Base-by-base conservation (phyloP, 2,888 invertebrate species). In the Xylocampa areola region DNA sequence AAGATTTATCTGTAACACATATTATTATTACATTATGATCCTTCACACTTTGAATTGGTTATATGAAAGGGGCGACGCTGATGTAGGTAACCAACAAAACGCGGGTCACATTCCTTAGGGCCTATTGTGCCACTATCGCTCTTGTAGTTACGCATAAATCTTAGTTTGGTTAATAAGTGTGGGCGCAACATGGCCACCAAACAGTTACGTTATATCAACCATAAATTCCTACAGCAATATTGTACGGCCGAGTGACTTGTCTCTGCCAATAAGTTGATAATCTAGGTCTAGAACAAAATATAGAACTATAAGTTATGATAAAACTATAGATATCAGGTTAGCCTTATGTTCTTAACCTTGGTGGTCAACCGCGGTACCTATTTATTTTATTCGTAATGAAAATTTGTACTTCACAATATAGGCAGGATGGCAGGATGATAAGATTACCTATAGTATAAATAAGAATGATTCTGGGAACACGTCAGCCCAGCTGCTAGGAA, bases 151-250 rank as follows among this genome's bases (percentile, higher is more conserved):
- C 80, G 87, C 89, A 91, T 92, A 91, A 92, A 91, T 92, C 91
- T 88, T 73, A 82, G 87, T 91, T 91, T 89, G 77, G 88, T 91
- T 92, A 89, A 89, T 89, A 88, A 85, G 88, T 86, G 92, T 93
- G 88, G 93, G 93, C 89, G 92, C 81, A 82, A 85, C 86, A 79
- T 82, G 82, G 82, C 80, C 88, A 85, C 86, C 82, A 81, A 85
- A 83, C 85, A 84, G 89, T 88, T 88, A 81, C 68, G 61, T 73
- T 76, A 80, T 79, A 81, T 79, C 80, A 67, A 73, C 75, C 79
- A 82, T 87, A 86, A 84, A 87, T 84, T 83, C 73, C 57, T 36
- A 69, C 62, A 62, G 57, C 54, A 65, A 72, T 79, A 78, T 52
- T 43, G 30, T 60, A 40, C 41, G 36, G 37, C 35, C 41, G 40